A percentile compares a stretch with the other conserved stretches of the same genome.
phyloP scores from a whole-genome alignment of 1,140 invertebrate species.

The Eurytemora carolleeae region DNA sequence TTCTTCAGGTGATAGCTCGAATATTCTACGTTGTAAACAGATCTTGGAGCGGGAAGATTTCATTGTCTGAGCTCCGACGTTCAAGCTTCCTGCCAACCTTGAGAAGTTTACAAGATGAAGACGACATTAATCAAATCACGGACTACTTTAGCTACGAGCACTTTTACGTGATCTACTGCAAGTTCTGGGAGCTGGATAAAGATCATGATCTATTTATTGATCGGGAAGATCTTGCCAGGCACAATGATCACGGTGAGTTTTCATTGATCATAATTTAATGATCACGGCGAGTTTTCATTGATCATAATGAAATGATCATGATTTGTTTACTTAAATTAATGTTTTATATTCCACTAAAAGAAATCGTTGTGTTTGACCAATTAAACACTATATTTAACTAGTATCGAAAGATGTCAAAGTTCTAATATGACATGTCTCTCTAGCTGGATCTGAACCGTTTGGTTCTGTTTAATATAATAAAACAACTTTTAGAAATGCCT shows the following conservation, averaged over 20 bases:
- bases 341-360: no score
- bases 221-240: conserved; percentile 68
- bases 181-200: conserved; percentile 97
- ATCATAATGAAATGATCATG: no score
- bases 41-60: conserved; percentile 86
- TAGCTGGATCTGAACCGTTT: no score
- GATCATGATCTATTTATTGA: conserved; percentile 95
- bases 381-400: no score
- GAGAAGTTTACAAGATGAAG: conserved; percentile 58
- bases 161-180: conserved; percentile 99
- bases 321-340: no score
- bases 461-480: no score
- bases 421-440: no score
- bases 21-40: conserved; percentile 97
- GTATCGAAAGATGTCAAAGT: no score
- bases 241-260: conserved; percentile 61
- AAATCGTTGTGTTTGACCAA: no score
- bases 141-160: conserved; percentile 98
- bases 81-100: conserved; percentile 67
- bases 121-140: conserved; percentile 87
- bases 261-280: neutral
- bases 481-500: no score
- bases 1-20: conserved; percentile 66
- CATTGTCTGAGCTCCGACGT: conserved; percentile 63
- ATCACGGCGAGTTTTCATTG: neutral